Evolutionary conservation across 1,140 invertebrate species (phyloP), one percentile per base, ranked within the genome.

Genomic region (Drosophila teissieri): DNA sequence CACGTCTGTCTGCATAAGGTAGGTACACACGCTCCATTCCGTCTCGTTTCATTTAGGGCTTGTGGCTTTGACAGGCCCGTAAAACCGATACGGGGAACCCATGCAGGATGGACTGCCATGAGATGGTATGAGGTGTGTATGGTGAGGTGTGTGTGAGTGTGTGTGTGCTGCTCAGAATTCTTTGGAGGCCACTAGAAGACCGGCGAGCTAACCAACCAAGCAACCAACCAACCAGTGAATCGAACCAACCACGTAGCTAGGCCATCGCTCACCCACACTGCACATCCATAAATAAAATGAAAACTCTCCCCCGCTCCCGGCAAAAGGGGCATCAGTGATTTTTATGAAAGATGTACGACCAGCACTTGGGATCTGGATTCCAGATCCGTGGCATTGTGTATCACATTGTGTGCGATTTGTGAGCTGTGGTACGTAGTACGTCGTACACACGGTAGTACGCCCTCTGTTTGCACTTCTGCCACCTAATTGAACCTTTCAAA

Each of bases 401-500:
- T 22, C 12, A 45, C 45, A 68, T 67, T 61, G 54, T 48, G 42
- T 34, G 39, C 49, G 55, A 67, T 31, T 42, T 51, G 61, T 44
- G 19, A 24, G 19, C 11, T 11, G 11, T 36, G 7, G 34, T 36
- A 36, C 34, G 34, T 36, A 12, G 34, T 36, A 8, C 34, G n/a
- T n/a, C n/a, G n/a, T n/a, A 8, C 1, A 10, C 8, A 19, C 19
- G 19, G 19, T 19, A 19, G 11, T 62, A 34, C 51, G 44, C 49
- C 48, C 40, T 69, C 8, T 70, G 63, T 68, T 70, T 70, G 52
- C 67, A 22, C 24, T 61, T 53, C 72, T 74, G 72, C 72, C 70
- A 75, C 72, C 72, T 75, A 75, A 75, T 75, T 75, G 72, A 75
- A 75, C 60, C 70, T 70, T 75, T 75, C 70, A 75, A 74, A 75